Percentiles rank a stretch among this genome's conserved stretches.
phyloP scores from a whole-genome alignment of 2,797 vertebrate genomes.

The Falco naumanni region DNA sequence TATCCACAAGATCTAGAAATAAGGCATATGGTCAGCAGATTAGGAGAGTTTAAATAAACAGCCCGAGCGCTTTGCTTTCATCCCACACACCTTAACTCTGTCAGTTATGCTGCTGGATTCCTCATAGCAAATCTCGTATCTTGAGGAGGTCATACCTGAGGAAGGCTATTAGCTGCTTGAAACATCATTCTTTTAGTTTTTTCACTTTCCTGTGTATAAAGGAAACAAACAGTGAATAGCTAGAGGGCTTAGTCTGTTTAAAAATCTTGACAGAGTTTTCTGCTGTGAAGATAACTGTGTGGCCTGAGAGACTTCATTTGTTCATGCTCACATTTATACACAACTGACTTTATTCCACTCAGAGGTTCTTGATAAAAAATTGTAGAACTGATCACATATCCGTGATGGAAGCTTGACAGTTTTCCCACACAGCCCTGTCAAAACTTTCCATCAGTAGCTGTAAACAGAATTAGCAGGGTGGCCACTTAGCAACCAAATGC shows the following conservation, averaged over 20 bases:
- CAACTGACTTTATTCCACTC: constrained; percentile 13
- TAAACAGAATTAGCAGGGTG: constrained; percentile 45
- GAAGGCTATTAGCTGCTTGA: constrained; percentile 74
- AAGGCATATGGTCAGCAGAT: constrained; percentile 64
- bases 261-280: neutral
- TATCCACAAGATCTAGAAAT: constrained; percentile 19
- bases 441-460: constrained; percentile 6
- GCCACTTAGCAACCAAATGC: constrained; percentile 55
- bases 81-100: constrained; percentile 57
- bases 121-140: neutral
- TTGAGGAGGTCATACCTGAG: constrained; percentile 73
- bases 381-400: neutral
- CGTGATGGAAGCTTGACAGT: neutral
- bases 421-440: constrained; percentile 3
- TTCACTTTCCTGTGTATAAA: constrained; percentile 73
- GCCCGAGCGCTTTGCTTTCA: neutral
- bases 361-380: neutral
- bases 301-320: neutral
- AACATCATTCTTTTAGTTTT: constrained; percentile 73
- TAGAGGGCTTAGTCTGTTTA: neutral
- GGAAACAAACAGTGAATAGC: constrained; percentile 20
- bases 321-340: neutral
- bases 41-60: constrained; percentile 15
- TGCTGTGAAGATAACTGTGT: neutral
- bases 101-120: constrained; percentile 45